Evolutionary conservation across 2,797 vertebrate genomes (phyloP).

Genomic region (Anas flavirostris): DNA sequence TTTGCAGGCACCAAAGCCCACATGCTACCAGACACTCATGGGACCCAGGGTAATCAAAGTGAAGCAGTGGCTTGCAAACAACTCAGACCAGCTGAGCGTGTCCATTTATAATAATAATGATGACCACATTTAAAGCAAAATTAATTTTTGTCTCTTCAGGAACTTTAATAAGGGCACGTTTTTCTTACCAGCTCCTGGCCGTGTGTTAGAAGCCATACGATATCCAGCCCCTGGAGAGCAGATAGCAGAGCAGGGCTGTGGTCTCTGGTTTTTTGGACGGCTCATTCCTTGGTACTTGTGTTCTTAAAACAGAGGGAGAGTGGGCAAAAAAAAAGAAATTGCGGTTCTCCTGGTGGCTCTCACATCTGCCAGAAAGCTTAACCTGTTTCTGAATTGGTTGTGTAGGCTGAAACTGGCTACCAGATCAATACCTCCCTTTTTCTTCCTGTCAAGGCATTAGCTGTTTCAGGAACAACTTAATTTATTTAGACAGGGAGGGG

Average conservation of each 20-base stretch:
- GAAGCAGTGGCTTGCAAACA: not conserved
- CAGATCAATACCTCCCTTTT: not conserved
- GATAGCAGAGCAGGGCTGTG: not conserved
- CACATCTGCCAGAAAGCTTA: not conserved
- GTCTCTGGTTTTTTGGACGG: too few species aligned
- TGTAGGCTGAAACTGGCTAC: not conserved
- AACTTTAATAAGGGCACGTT: not conserved
- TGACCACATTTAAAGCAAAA: not conserved
- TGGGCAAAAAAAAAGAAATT: not conserved
- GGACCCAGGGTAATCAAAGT: not conserved
- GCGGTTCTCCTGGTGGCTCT: not conserved
- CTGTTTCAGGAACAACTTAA: not conserved
- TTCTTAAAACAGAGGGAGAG: not conserved
- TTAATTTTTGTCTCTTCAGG: not conserved
- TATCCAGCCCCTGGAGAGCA: not conserved
- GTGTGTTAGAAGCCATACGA: fast-evolving
- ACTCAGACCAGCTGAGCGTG: not conserved
- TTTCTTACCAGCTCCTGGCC: not conserved
- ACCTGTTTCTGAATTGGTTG: not conserved
- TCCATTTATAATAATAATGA: not conserved
- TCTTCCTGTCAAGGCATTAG: not conserved
- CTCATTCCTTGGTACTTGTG: not conserved
- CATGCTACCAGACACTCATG: not conserved
- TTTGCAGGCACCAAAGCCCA: not conserved
- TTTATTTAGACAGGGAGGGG: not conserved